Percentiles rank a stretch among this genome's conserved stretches.
Evolutionary conservation across 2,113 vertebrate genomes (phyloP).

Genomic region (Nycticryphes semicollaris): DNA sequence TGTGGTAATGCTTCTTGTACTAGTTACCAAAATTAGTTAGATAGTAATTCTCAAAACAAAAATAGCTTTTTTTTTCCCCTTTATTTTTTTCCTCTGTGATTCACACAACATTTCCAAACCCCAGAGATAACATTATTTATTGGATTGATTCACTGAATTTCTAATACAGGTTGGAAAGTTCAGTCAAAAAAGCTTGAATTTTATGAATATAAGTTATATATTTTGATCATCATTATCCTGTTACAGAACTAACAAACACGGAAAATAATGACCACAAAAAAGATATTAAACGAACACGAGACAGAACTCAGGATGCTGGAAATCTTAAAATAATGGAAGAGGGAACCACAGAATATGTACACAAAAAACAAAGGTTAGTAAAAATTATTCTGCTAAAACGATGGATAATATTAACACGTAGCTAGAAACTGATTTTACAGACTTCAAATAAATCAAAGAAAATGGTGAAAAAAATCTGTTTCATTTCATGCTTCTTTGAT

Average conservation of each 20-base stretch:
- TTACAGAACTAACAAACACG: conserved; percentile 12
- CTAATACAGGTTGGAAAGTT: background rate
- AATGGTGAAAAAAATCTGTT: background rate
- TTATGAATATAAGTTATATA: background rate
- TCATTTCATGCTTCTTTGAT: background rate
- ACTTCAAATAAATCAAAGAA: background rate
- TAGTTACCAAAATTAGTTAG: background rate
- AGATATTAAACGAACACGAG: conserved; percentile 49
- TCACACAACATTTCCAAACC: background rate
- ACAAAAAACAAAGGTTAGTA: conserved; percentile 65
- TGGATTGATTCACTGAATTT: background rate
- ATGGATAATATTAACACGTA: background rate
- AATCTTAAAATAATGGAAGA: conserved; percentile 67
- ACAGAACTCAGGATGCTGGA: conserved; percentile 64
- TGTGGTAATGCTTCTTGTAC: background rate
- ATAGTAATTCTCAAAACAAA: background rate
- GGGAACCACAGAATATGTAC: conserved; percentile 54
- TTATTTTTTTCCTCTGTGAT: background rate
- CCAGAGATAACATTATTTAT: background rate
- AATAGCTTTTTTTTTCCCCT: background rate
- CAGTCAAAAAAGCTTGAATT: background rate
- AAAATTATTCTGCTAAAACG: background rate
- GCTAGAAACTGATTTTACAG: background rate
- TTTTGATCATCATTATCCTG: conserved; percentile 37
- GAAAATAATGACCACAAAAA: conserved; percentile 1